Base-by-base conservation (phyloP, 2,888 invertebrate genomes). In the Torymus auratus region DNA sequence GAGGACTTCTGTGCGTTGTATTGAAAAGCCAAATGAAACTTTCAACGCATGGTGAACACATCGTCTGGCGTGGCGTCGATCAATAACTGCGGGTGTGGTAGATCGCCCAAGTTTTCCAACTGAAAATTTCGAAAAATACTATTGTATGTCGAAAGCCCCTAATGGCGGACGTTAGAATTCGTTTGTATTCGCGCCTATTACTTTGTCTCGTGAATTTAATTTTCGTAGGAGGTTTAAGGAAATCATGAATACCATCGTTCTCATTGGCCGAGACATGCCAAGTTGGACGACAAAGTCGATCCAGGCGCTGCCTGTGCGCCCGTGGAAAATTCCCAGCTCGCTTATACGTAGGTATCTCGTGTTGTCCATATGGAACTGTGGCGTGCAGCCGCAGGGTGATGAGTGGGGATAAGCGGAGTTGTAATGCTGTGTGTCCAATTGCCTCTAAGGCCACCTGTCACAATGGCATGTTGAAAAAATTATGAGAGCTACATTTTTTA, bases 241-340 rank as follows among this genome's bases (percentile, higher is more conserved):
- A 68, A 61, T 62, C 60, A 17, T 23, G 41, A 78, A 60, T 68
- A 23, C 65, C 12, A 41, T 41, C 41, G 11, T 75, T 78, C 60
- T 76, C 76, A 80, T 80, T 80, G 76, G 76, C 58, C 15, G 60
- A 71, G 55, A 64, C 20, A 28, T 1, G 20, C 41, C 7, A 58
- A 77, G 55, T 50, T 70, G 58, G 61, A 78, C 73, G 58, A 23
- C 4, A 56, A 5, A 56, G 62, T 73, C 62, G 67, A 73, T 73
- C 50, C 60, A 52, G 55, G 50, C 50, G 52, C 28, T 56, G 53
- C 56, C 41, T 7, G 41, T 52, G 67, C 67, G 52, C 23, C 12
- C 53, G 56, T 80, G 76, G 80, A 80, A 80, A 80, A 80, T 76
- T 80, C 53, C 72, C 67, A 61, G n/a, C 52, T 64, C 74, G 28